Evolutionary conservation across 2,888 invertebrate genomes (phyloP), one percentile per base, ranked within the genome.

Genomic region (Gasteruption jaculator): DNA sequence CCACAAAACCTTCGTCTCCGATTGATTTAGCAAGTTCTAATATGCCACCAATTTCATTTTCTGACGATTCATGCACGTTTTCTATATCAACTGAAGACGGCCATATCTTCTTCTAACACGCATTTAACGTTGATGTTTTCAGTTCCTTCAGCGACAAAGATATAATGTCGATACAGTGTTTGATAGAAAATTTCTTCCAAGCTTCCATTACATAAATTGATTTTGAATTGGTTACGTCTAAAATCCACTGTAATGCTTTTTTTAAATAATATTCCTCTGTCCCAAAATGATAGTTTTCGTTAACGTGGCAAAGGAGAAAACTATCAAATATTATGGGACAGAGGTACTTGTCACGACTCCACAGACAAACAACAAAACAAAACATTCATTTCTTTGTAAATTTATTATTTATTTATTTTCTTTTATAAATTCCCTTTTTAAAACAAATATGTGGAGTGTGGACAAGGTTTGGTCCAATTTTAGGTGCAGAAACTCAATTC

Each of bases 171-270:
- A 38, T 38, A 5, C 26, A 43, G 34, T 38, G 33, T 31, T 35
- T 39, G 5, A 40, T 40, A 40, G 32, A 34, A 36, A 44, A 41
- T 41, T 41, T 7, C 27, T 41, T 45, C 25, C 25, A 45, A 33
- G 41, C 34, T 45, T 41, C 30, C 29, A 45, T 41, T 36, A 44
- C 36, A 11, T 22, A 33, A 37, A 41, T 41, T 41, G 41, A 41
- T 37, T 44, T 37, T 2, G 35, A 35, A 26, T 40, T 22, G 27
- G 27, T 40, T 40, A 16, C 15, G 7, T 38, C 22, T 15, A 38
- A 40, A 40, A 43, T 39, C 39, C 31, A 39, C 18, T 42, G 33
- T 37, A 37, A 42, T 3, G 38, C 27, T 29, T 24, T 14, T 19
- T 16, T 38, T 12, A 38, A 29, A 24, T 38, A 38, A 38, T 38